A percentile compares a stretch with the other conserved stretches of the same genome.
phyloP scores from a whole-genome alignment of 53 echinoderm and acorn worm genomes.

The Luidia sarsii region DNA sequence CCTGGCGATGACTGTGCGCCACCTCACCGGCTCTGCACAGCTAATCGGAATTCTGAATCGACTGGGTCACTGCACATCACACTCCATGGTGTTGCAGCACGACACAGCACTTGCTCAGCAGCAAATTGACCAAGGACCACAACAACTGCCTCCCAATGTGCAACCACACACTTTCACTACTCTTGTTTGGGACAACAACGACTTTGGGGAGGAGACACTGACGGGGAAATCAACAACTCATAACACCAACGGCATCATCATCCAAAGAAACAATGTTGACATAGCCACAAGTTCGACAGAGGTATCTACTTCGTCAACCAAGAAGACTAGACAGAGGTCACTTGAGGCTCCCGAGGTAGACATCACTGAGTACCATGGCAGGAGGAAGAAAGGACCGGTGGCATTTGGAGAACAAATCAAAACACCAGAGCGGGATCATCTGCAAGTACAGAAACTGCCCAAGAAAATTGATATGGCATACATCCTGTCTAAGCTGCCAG shows the following conservation, averaged over 20 bases:
- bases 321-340: slow-evolving; percentile 37
- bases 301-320: background rate
- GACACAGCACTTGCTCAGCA: slow-evolving; percentile 61
- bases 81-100: slow-evolving; percentile 70
- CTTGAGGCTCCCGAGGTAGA: slow-evolving; percentile 9
- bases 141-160: slow-evolving; percentile 24
- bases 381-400: too few relatives aligned
- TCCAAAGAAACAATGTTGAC: slow-evolving; percentile 41
- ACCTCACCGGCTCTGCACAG: slow-evolving; percentile 62
- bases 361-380: too few relatives aligned
- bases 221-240: slow-evolving; percentile 74
- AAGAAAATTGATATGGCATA: slow-evolving; percentile 1
- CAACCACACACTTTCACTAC: slow-evolving; percentile 54
- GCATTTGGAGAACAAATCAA: too few relatives aligned
- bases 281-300: background rate
- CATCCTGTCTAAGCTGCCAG: background rate
- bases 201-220: slow-evolving; percentile 63
- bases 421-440: too few relatives aligned
- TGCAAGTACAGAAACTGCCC: too few relatives aligned
- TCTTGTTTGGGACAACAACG: slow-evolving; percentile 75
- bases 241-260: slow-evolving; percentile 76
- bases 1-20: slow-evolving; percentile 65
- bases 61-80: too few relatives aligned
- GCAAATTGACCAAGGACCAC: slow-evolving; percentile 14
- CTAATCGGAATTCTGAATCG: slow-evolving; percentile 73